Conservation (phyloP, 2,888 invertebrate species). For the Priocnemis perturbator region DNA sequence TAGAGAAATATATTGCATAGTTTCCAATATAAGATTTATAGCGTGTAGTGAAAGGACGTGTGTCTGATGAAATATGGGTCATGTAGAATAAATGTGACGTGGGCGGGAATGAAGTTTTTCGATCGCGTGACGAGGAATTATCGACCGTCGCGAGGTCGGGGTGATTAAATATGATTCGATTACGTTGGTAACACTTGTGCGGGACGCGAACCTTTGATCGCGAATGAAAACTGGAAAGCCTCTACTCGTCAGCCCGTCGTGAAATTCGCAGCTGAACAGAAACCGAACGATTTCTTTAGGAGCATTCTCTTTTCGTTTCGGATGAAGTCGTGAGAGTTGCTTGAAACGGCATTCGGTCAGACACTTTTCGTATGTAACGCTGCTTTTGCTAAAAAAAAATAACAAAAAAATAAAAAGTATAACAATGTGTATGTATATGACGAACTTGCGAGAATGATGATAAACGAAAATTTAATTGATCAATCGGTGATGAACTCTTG, state of each 20-base stretch:
- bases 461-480: too few species aligned
- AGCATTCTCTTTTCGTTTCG: slow-evolving; percentile 9
- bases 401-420: too few species aligned
- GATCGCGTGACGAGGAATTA: slow-evolving; percentile 3
- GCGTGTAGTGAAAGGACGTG: slow-evolving; percentile 33
- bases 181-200: not conserved
- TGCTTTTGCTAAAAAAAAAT: too few species aligned
- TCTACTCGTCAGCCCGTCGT: not conserved
- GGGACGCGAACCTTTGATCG: slow-evolving; percentile 10
- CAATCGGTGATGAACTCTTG: slow-evolving; percentile 21
- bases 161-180: not conserved
- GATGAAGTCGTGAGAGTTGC: slow-evolving; percentile 26
- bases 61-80: slow-evolving; percentile 3
- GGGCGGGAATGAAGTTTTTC: not conserved
- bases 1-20: slow-evolving; percentile 49
- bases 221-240: slow-evolving; percentile 57
- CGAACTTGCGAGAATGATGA: not conserved
- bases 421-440: too few species aligned
- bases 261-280: slow-evolving; percentile 2
- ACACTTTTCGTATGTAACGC: too few species aligned
- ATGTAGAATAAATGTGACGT: too few species aligned
- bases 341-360: not conserved
- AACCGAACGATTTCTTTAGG: slow-evolving; percentile 14
- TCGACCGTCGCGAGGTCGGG: not conserved
- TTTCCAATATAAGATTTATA: slow-evolving; percentile 45